Evolutionary conservation across 2,888 invertebrate genomes (phyloP).

Genomic region (Aphidoletes aphidimyza): DNA sequence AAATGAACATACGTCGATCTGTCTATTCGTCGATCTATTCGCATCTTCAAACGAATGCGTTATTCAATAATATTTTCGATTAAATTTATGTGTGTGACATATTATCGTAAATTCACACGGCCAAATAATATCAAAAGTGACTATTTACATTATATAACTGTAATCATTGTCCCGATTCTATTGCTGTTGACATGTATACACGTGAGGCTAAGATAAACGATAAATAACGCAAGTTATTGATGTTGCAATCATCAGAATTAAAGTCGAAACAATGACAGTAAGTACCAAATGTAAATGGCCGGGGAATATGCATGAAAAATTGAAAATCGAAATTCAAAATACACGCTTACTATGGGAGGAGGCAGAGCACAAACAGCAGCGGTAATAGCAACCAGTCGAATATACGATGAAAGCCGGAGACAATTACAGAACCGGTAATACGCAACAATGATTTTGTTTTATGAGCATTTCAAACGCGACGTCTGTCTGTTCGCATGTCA

Average conservation of each 20-base stretch:
- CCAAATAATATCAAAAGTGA: background rate
- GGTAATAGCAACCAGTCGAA: too few relatives aligned
- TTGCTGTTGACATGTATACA: background rate
- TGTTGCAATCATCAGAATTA: conserved; percentile 31
- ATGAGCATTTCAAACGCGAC: conserved; percentile 29
- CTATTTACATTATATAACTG: conserved; percentile 18
- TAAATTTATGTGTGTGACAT: background rate
- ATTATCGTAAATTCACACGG: background rate
- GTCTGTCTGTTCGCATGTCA: conserved; percentile 30
- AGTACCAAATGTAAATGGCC: background rate
- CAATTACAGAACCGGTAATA: conserved; percentile 46
- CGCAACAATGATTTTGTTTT: conserved; percentile 51
- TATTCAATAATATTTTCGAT: conserved; percentile 1
- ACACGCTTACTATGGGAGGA: background rate
- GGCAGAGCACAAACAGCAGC: background rate
- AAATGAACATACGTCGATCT: too few relatives aligned
- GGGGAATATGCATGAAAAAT: background rate
- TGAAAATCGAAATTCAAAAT: background rate
- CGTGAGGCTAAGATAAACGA: background rate
- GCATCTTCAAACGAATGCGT: too few relatives aligned
- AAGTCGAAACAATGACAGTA: conserved; percentile 8
- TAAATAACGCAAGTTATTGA: conserved; percentile 52
- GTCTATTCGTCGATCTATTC: too few relatives aligned
- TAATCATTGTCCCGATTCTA: background rate
- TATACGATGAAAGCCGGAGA: too few relatives aligned